Base-by-base conservation (phyloP, 2,797 vertebrate genomes). In the Botia kubotai region DNA sequence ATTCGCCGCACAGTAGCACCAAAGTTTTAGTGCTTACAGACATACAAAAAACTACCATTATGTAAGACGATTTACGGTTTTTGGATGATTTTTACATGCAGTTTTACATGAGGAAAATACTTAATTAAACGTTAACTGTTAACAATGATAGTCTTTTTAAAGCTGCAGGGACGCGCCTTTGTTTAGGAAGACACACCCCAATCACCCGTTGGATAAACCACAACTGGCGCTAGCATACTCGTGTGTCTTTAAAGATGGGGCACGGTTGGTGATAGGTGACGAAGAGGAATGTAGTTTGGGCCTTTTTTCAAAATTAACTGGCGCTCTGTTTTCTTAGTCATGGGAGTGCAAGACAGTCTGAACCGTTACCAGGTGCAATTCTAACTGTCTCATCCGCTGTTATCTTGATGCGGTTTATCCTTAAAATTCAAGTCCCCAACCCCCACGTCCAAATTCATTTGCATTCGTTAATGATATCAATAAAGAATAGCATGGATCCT, bases 281-380 rank as follows among this genome's bases (percentile, higher is more conserved):
- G 52, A 55, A 17, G n/a, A 69, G 67, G 62, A 65, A 82, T 79
- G 77, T 90, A 88, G 89, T 92, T 90, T 75, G 83, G 89, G 91
- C 90, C 90, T 91, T 92, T 88, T 89, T 87, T 88, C 91, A 94
- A 94, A 95, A 90, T 93, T 94, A 95, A 95, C 95, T 91, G 91
- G n/a, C n/a, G 91, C 89, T 92, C 29, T 57, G 81, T 86, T 67
- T 83, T 29, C 29, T 29, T 29, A 29, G 29, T 29, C 29, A 29
- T 62, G 80, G 82, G 74, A 83, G 85, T 82, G 29, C 23, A 33
- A 89, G 29, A 4, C 2, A 29, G 29, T 29, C 87, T 85, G 57
- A 83, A 83, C 55, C 68, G 52, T 81, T 79, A 60, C 75, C 55
- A 82, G 88, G 88, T 85, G 80, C 84, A 83, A 83, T 85, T 92